Evolutionary conservation across 2,797 vertebrate genomes (phyloP).

Genomic region (Gymnopithys bicolor): DNA sequence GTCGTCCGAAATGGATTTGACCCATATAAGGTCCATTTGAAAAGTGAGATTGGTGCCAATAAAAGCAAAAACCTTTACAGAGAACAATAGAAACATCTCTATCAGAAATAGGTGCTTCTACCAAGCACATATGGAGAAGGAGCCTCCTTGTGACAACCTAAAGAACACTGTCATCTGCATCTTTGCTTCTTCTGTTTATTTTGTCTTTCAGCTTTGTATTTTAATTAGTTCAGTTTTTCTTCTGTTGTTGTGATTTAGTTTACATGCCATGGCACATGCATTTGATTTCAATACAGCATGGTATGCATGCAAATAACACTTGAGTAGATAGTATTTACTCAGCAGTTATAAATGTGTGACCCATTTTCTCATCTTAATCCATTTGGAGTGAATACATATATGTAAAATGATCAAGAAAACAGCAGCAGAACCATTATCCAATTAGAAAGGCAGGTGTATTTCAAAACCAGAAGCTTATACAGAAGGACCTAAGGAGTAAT

Average conservation of each 20-base stretch:
- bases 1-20: background rate
- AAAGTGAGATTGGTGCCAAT: background rate
- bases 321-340: background rate
- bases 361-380: background rate
- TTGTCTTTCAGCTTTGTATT: constrained; percentile 24
- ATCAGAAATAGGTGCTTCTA: background rate
- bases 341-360: background rate
- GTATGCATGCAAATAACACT: constrained; percentile 21
- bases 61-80: background rate
- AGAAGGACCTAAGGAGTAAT: background rate
- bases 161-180: background rate
- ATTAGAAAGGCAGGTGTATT: background rate
- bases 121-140: background rate
- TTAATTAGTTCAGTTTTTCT: constrained; percentile 43
- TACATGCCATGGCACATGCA: background rate
- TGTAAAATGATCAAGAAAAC: background rate
- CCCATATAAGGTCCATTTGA: background rate
- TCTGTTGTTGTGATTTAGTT: constrained; percentile 19
- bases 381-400: background rate
- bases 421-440: background rate
- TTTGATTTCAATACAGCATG: constrained; percentile 18
- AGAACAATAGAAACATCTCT: background rate
- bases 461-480: background rate
- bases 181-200: constrained; percentile 25
- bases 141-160: background rate